Base-by-base conservation (phyloP, 2,113 vertebrate genomes). In the Hippocampus comes region DNA sequence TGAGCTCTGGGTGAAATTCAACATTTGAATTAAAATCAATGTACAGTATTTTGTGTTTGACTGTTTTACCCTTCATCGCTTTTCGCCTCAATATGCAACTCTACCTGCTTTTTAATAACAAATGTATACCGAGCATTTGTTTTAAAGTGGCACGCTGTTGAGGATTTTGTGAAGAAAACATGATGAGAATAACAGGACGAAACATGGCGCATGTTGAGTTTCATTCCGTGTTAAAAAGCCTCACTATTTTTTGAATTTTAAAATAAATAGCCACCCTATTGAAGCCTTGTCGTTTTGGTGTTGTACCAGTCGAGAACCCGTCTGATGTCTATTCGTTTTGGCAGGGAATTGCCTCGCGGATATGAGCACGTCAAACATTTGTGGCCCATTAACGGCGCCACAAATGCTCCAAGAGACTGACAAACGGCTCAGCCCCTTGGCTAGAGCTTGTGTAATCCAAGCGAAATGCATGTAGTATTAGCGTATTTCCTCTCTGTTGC, bases 321-420 rank as follows among this genome's bases (percentile, higher is more conserved):
- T 86, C 84, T 91, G 85, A 92, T 86, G 84, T 84, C 69, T 86
- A 88, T 92, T 92, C 87, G 86, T 89, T 89, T 87, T 89, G 88
- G 87, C 85, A 89, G 79, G 80, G 85, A 88, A 90, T 87, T 81
- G 79, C 90, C 91, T 89, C 10, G 76, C 84, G 90, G 92, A 87
- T 89, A 89, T 81, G 73, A 91, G 91, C 75, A 85, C 82, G 87
- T 89, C 90, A 86, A 79, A 75, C 91, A 91, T 91, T 92, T 91
- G 86, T 82, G 93, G 89, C 85, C 88, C 81, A 93, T 86, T 91
- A 93, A 93, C 88, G 90, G 89, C 85, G 88, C 89, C 92, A 86
- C 89, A 92, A 92, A 91, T 84, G 79, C 79, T 88, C 80, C 89
- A 84, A 78, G 79, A 86, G 81, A 53, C 79, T 70, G 86, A 79